phyloP scores from a whole-genome alignment of 1,140 invertebrate species.

The Thaumetopoea pityocampa region DNA sequence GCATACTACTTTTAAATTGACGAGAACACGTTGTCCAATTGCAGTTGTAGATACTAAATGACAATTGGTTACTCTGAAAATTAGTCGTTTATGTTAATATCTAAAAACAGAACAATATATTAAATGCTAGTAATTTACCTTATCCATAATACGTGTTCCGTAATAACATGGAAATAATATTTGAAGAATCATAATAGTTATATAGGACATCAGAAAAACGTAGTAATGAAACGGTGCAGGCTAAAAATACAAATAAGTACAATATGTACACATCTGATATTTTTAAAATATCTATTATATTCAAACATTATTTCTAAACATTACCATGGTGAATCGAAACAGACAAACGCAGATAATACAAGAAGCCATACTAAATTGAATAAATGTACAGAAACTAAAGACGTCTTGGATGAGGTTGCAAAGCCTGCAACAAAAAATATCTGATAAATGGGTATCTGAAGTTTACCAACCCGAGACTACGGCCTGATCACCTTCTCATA shows the following conservation, averaged over 20 bases:
- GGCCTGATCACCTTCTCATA: too few species aligned
- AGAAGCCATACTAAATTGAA: conserved; percentile 48
- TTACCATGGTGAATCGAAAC: conserved; percentile 55
- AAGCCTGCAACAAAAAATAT: conserved; percentile 35
- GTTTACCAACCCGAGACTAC: not conserved
- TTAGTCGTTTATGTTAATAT: too few species aligned
- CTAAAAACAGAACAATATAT: not conserved
- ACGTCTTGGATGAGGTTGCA: conserved; percentile 40
- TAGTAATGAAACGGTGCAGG: conserved; percentile 41
- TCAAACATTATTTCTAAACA: conserved; percentile 2
- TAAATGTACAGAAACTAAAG: conserved; percentile 43
- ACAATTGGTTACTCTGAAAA: conserved; percentile 42
- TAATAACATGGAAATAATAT: conserved; percentile 52
- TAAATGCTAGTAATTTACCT: conserved; percentile 24
- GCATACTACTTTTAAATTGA: conserved; percentile 50
- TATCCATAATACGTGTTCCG: conserved; percentile 44
- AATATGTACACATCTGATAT: too few species aligned
- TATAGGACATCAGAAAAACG: conserved; percentile 46
- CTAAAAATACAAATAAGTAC: conserved; percentile 33
- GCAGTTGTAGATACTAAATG: conserved; percentile 43
- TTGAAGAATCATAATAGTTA: conserved; percentile 43
- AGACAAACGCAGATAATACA: conserved; percentile 50
- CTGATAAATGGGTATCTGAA: not conserved
- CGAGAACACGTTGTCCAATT: conserved; percentile 50
- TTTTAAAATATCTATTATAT: not conserved